Percentiles rank a stretch among this genome's conserved stretches.
Conservation (phyloP, 2,113 vertebrate species). For the Picathartes gymnocephalus region DNA sequence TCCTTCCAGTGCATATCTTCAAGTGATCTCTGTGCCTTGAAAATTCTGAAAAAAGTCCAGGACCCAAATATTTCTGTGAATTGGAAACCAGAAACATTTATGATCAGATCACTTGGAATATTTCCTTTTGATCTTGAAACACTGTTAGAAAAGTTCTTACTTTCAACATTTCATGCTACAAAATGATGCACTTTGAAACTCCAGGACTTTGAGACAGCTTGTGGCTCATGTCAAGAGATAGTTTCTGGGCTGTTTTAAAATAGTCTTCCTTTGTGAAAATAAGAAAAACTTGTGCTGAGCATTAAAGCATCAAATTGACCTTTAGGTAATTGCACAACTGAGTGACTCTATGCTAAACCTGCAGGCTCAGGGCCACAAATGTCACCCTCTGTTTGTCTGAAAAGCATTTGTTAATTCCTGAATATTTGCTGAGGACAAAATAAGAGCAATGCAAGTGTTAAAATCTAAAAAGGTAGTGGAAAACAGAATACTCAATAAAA, state of each 20-base stretch:
- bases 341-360: neutral
- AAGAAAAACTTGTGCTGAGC: neutral
- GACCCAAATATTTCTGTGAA: neutral
- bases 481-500: neutral
- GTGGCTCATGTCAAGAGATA: neutral
- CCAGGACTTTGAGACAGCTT: neutral
- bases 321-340: neutral
- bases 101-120: neutral
- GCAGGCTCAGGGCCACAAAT: neutral
- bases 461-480: neutral
- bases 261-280: neutral
- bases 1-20: neutral
- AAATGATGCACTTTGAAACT: neutral
- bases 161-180: neutral
- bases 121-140: neutral
- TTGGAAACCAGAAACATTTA: neutral
- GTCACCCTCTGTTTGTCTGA: neutral
- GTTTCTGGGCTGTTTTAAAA: neutral
- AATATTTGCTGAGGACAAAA: neutral
- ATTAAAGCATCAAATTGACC: neutral
- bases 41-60: neutral
- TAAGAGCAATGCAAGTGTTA: neutral
- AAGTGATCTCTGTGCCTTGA: neutral
- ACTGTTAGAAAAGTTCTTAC: neutral
- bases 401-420: neutral